Conservation (phyloP, 1,140 invertebrate species). For the Luehdorfia chinensis region DNA sequence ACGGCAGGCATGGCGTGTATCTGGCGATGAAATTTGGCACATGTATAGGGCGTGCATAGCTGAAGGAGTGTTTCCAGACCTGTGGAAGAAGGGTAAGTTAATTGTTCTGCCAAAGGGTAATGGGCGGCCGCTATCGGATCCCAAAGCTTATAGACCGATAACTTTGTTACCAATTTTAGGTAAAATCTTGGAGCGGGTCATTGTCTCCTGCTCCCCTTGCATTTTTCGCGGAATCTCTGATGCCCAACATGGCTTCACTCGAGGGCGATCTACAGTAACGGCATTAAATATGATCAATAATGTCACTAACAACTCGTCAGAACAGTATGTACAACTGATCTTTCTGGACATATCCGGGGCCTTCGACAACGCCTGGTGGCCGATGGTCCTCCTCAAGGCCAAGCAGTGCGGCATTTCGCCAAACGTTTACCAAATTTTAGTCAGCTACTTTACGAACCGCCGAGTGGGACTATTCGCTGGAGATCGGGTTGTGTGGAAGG, state of each 20-base stretch:
- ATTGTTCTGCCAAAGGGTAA: conserved; percentile 42
- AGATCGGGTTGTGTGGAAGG: too few relatives aligned
- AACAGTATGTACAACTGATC: conserved; percentile 35
- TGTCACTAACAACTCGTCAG: conserved; percentile 12
- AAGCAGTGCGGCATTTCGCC: too few relatives aligned
- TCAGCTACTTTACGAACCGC: conserved; percentile 43
- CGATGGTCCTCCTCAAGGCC: conserved; percentile 33
- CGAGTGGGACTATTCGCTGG: conserved; percentile 25
- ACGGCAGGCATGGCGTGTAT: background rate
- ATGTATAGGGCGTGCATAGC: conserved; percentile 32
- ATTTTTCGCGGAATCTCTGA: conserved; percentile 21
- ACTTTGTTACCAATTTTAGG: conserved; percentile 56
- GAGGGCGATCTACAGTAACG: conserved; percentile 51
- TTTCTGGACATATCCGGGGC: conserved; percentile 66
- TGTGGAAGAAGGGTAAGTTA: conserved; percentile 55
- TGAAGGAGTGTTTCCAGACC: conserved; percentile 38
- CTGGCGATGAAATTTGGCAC: conserved; percentile 11
- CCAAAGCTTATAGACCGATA: conserved; percentile 55
- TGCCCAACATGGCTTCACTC: conserved; percentile 45
- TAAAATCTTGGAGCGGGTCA: conserved; percentile 54
- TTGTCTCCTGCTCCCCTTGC: conserved; percentile 27
- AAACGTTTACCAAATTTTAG: conserved; percentile 37
- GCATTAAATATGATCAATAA: conserved; percentile 37
- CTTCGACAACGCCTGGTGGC: too few relatives aligned
- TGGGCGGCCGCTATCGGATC: conserved; percentile 40